These are phyloP conservation scores for Eupeodes latifasciatus DNA, from an alignment of 2,888 invertebrate species.

Conservation along the genomic window DNA sequence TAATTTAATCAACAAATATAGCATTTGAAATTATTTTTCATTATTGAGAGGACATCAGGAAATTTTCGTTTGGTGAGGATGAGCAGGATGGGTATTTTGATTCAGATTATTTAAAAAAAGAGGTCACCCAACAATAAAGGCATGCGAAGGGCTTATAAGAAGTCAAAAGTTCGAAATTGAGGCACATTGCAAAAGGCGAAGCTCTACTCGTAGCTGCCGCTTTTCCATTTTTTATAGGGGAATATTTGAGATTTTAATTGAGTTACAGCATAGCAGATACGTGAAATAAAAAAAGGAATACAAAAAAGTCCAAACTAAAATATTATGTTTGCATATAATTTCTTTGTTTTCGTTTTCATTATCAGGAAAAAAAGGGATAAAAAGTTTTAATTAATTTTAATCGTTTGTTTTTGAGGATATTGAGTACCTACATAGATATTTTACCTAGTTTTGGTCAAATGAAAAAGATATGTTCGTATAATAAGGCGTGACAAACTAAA, in stretches of 20 bases:
- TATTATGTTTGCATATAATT: conserved; percentile 14
- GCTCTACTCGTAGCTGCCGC: not conserved
- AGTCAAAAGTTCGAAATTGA: not conserved
- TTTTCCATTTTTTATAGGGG: conserved; percentile 14
- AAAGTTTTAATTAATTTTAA: conserved; percentile 22
- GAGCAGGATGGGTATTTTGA: not conserved
- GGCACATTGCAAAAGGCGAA: not conserved
- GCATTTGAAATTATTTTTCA: conserved; percentile 7
- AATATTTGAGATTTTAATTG: conserved; percentile 38
- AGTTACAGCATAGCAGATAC: conserved; percentile 2
- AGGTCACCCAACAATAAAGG: not conserved
- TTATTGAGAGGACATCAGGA: conserved; percentile 12
- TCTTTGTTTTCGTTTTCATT: conserved; percentile 6
- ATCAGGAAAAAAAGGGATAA: conserved; percentile 2
- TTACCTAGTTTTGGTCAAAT: not conserved
- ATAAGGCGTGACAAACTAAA: too few relatives aligned
- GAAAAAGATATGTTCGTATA: not conserved
- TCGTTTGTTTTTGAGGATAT: not conserved
- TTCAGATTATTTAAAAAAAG: not conserved
- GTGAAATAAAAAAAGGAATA: not conserved
- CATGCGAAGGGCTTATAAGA: not conserved
- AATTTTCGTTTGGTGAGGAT: not conserved
- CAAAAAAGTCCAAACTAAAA: not conserved
- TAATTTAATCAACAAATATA: conserved; percentile 38
- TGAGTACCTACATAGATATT: not conserved